phyloP scores from a whole-genome alignment of 2,888 invertebrate species.

The Plutella xylostella region DNA sequence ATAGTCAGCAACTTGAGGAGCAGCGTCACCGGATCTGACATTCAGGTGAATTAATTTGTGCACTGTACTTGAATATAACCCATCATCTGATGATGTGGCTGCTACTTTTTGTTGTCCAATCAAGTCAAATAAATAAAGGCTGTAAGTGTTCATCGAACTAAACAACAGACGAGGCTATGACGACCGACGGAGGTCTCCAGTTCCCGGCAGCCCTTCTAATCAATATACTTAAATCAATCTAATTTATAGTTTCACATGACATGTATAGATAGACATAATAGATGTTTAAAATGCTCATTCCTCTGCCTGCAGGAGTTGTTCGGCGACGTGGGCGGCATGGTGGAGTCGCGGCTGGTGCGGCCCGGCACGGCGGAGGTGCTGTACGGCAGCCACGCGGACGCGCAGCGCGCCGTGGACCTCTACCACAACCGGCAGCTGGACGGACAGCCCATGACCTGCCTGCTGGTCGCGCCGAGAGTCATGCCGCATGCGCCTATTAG shows the following conservation, averaged over 20 bases:
- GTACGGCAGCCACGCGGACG: conserved; percentile 86
- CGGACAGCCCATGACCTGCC: conserved; percentile 93
- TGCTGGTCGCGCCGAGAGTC: conserved; percentile 80
- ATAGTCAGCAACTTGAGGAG: conserved; percentile 91
- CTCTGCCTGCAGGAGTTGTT: conserved; percentile 81
- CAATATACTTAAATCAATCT: too few relatives aligned
- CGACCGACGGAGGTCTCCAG: too few relatives aligned
- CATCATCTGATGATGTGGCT: too few relatives aligned
- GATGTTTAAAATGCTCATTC: too few relatives aligned
- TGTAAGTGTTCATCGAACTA: too few relatives aligned
- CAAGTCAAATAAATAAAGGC: too few relatives aligned
- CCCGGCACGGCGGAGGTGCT: conserved; percentile 93
- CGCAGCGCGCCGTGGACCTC: conserved; percentile 89
- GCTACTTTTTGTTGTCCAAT: too few relatives aligned
- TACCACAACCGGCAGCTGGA: conserved; percentile 95
- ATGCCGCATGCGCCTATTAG: conserved; percentile 27
- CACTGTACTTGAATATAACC: too few relatives aligned
- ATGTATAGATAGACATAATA: too few relatives aligned
- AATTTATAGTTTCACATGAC: too few relatives aligned
- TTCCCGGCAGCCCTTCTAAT: too few relatives aligned
- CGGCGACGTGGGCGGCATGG: conserved; percentile 90
- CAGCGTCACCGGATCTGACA: conserved; percentile 90
- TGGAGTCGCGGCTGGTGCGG: conserved; percentile 85
- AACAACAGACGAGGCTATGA: too few relatives aligned
- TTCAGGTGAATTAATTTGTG: conserved; percentile 84